Conservation (phyloP, 1,140 invertebrate genomes). For the Drosophila oshimai region DNA sequence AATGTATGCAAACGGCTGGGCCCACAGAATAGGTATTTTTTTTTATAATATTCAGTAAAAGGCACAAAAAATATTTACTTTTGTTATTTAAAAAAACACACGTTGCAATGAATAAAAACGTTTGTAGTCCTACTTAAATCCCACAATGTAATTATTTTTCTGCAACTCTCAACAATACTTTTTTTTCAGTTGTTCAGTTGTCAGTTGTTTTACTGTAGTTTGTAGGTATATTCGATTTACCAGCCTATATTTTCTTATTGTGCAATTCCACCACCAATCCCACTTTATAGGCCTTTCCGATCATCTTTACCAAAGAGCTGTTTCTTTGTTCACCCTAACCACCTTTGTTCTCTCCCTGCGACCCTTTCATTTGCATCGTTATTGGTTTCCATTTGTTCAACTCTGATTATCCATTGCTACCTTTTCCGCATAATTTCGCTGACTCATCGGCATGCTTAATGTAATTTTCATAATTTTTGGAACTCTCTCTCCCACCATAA, state of each 20-base stretch:
- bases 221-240: no score
- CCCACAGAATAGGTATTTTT: no score
- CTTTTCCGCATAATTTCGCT: constrained; percentile 60
- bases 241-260: constrained; percentile 46
- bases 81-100: no score
- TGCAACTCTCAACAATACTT: no score
- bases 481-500: background rate
- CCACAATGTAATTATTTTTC: no score
- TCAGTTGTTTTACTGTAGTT: background rate
- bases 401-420: constrained; percentile 34
- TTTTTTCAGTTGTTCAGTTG: background rate
- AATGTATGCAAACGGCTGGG: no score
- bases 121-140: no score
- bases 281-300: background rate
- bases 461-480: constrained; percentile 36
- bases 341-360: background rate
- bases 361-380: constrained; percentile 6
- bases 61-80: no score
- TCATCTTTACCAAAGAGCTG: no score
- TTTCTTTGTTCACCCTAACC: no score
- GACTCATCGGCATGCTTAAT: constrained; percentile 46
- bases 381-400: constrained; percentile 49
- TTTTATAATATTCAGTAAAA: no score
- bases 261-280: constrained; percentile 31
- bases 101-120: no score